phyloP scores from a whole-genome alignment of 23 tunicate genomes.

The Trididemnum clinides region DNA sequence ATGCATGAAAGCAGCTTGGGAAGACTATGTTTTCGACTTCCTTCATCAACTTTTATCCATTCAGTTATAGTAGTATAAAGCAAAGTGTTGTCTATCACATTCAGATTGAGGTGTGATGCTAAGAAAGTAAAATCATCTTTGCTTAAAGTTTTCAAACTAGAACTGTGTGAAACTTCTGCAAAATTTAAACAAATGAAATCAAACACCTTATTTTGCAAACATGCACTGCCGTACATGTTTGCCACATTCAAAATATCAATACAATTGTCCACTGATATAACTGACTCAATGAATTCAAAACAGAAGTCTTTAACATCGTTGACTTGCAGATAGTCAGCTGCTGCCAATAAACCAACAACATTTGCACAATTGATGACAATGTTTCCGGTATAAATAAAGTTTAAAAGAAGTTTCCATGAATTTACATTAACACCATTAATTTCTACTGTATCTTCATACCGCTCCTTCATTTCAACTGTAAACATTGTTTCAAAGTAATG shows the following conservation, averaged over 20 bases:
- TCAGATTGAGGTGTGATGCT: not conserved
- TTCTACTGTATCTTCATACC: not conserved
- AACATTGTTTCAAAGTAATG: not conserved
- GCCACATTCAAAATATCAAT: not conserved
- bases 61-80: not conserved
- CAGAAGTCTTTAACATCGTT: not conserved
- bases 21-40: not conserved
- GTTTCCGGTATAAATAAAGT: not conserved
- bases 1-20: not conserved
- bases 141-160: not conserved
- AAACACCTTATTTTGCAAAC: not conserved
- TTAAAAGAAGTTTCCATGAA: not conserved
- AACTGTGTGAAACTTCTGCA: not conserved
- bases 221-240: not conserved
- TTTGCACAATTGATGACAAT: not conserved
- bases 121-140: not conserved
- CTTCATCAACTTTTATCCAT: not conserved
- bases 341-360: not conserved
- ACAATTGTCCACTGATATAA: not conserved
- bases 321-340: not conserved
- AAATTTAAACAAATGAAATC: not conserved
- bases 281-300: not conserved
- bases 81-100: not conserved
- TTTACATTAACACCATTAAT: not conserved
- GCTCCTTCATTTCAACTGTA: not conserved